Evolutionary conservation across 2,113 vertebrate species (phyloP).

Genomic region (Coptodon bakossiorum): DNA sequence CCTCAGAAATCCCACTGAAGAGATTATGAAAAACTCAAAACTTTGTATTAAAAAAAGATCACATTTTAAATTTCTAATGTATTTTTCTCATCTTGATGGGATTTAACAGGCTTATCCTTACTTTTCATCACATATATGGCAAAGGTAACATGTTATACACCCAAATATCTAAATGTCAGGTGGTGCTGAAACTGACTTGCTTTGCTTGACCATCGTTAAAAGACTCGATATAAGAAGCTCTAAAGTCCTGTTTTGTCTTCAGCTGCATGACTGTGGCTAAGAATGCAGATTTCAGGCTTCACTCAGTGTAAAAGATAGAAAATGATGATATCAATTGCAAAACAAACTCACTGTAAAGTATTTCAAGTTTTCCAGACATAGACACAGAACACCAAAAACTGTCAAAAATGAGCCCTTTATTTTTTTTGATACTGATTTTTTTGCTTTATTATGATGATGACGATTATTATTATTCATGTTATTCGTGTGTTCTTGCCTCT

Average conservation of each 20-base stretch:
- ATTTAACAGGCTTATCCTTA: not conserved
- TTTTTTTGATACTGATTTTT: not conserved
- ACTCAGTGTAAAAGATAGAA: not conserved
- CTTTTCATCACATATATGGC: not conserved
- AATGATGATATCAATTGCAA: not conserved
- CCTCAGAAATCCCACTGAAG: not conserved
- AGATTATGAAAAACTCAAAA: not conserved
- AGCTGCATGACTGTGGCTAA: not conserved
- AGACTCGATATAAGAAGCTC: not conserved
- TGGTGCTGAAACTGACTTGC: not conserved
- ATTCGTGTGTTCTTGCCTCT: not conserved
- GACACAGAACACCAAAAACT: not conserved
- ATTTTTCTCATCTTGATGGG: not conserved
- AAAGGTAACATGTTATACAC: not conserved
- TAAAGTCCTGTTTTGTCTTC: not conserved
- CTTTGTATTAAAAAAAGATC: not conserved
- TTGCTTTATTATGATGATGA: not conserved
- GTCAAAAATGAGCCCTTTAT: not conserved
- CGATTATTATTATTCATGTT: not conserved
- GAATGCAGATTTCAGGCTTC: not conserved
- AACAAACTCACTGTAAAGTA: not conserved
- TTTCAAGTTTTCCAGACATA: not conserved
- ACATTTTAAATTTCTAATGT: not conserved
- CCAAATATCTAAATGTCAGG: slow-evolving; percentile 1
- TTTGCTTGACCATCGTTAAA: not conserved